These are phyloP conservation scores for Cerceris rybyensis DNA, from an alignment of 2,888 invertebrate species.

Conservation along the genomic window DNA sequence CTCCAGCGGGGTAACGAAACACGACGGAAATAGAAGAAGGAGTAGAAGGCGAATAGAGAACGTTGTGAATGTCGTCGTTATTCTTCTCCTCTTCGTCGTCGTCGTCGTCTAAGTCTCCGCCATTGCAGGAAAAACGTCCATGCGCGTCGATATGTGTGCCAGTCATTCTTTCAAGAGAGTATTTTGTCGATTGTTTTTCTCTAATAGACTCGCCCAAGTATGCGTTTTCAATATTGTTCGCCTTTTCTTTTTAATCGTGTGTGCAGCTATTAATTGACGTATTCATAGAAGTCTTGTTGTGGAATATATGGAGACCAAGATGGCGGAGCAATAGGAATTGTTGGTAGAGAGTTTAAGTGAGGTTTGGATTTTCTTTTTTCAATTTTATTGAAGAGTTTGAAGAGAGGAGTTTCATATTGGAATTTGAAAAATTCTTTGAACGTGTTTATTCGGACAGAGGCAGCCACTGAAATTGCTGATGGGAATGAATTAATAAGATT, in stretches of 20 bases:
- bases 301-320: constrained; percentile 2
- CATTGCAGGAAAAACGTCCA: background rate
- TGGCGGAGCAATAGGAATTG: constrained; percentile 9
- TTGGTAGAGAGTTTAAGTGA: background rate
- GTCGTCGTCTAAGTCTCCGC: too few species aligned
- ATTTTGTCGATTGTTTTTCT: constrained; percentile 6
- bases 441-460: too few species aligned
- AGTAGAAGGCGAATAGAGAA: constrained; percentile 16
- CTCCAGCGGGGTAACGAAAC: constrained; percentile 24
- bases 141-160: background rate
- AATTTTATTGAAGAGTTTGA: too few species aligned
- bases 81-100: background rate
- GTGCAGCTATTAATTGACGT: constrained; percentile 22
- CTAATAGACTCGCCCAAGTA: constrained; percentile 13
- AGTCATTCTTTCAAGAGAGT: background rate
- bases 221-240: constrained; percentile 12
- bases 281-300: background rate
- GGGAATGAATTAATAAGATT: too few species aligned
- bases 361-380: too few species aligned
- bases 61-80: constrained; percentile 16
- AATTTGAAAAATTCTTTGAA: too few species aligned
- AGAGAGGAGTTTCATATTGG: too few species aligned
- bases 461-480: too few species aligned
- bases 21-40: constrained; percentile 28
- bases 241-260: constrained; percentile 15